Conservation (phyloP, 2,888 invertebrate species). For the Epinotia ramella region DNA sequence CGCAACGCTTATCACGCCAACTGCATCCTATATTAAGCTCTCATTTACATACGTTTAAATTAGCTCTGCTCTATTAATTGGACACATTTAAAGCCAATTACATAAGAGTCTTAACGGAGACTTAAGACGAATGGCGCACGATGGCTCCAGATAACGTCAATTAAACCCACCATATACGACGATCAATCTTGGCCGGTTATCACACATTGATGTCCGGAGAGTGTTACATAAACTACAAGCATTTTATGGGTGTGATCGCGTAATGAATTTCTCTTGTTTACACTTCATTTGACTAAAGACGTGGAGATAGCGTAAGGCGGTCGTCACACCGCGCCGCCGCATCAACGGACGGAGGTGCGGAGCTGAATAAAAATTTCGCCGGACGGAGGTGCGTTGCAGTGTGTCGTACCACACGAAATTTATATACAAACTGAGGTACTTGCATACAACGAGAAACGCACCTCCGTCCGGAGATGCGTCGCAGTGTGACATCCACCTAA, state of each 20-base stretch:
- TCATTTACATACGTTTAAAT: slow-evolving; percentile 42
- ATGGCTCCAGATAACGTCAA: slow-evolving; percentile 60
- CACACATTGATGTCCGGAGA: slow-evolving; percentile 49
- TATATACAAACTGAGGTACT: too few relatives aligned
- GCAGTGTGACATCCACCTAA: too few relatives aligned
- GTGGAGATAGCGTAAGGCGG: neutral
- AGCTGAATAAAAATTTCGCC: too few relatives aligned
- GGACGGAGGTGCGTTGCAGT: too few relatives aligned
- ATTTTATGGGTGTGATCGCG: slow-evolving; percentile 33
- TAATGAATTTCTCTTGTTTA: slow-evolving; percentile 37
- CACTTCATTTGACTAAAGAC: slow-evolving; percentile 21
- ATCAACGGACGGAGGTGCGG: too few relatives aligned
- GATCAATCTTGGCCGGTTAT: slow-evolving; percentile 55
- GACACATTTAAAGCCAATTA: slow-evolving; percentile 52
- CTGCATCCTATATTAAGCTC: slow-evolving; percentile 20
- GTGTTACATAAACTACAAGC: slow-evolving; percentile 55
- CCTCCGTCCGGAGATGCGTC: too few relatives aligned
- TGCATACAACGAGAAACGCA: too few relatives aligned
- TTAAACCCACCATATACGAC: slow-evolving; percentile 54
- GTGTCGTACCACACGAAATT: too few relatives aligned
- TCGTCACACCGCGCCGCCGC: too few relatives aligned
- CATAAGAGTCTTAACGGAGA: slow-evolving; percentile 49
- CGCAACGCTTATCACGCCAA: neutral
- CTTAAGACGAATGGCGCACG: slow-evolving; percentile 53
- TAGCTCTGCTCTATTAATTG: slow-evolving; percentile 48